phyloP scores from a whole-genome alignment of 1,140 invertebrate genomes.

The Atta cephalotes region DNA sequence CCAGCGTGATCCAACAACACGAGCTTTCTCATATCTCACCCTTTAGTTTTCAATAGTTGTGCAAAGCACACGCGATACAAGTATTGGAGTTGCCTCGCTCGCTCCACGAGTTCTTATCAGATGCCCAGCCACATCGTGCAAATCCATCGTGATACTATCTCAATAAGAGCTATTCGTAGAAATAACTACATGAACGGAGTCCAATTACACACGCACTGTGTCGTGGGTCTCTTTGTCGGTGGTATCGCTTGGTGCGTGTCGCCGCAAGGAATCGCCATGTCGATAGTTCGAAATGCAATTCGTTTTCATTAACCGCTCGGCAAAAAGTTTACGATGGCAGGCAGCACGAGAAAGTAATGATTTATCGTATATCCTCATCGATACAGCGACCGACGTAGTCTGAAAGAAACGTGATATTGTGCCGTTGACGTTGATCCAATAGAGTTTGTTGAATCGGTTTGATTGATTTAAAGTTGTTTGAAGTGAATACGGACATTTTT shows the following conservation, averaged over 20 bases:
- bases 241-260: conserved; percentile 56
- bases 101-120: conserved; percentile 48
- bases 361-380: conserved; percentile 50
- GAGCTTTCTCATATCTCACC: conserved; percentile 36
- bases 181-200: conserved; percentile 30
- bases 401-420: conserved; percentile 25
- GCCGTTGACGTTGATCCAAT: conserved; percentile 37
- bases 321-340: conserved; percentile 43
- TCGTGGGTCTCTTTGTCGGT: conserved; percentile 15
- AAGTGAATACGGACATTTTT: conserved; percentile 20
- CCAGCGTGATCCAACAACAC: conserved; percentile 34
- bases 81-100: conserved; percentile 11
- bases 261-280: conserved; percentile 52
- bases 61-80: conserved; percentile 66
- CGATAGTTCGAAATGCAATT: conserved; percentile 62
- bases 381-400: not conserved
- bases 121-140: conserved; percentile 57
- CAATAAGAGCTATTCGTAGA: conserved; percentile 59
- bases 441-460: conserved; percentile 22
- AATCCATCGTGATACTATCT: conserved; percentile 64
- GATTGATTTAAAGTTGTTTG: conserved; percentile 51
- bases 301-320: conserved; percentile 65
- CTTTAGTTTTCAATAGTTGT: conserved; percentile 13
- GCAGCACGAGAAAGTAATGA: conserved; percentile 35
- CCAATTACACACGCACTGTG: conserved; percentile 60